Conservation (phyloP, 2,113 vertebrate genomes). For the Corythaixoides concolor region DNA sequence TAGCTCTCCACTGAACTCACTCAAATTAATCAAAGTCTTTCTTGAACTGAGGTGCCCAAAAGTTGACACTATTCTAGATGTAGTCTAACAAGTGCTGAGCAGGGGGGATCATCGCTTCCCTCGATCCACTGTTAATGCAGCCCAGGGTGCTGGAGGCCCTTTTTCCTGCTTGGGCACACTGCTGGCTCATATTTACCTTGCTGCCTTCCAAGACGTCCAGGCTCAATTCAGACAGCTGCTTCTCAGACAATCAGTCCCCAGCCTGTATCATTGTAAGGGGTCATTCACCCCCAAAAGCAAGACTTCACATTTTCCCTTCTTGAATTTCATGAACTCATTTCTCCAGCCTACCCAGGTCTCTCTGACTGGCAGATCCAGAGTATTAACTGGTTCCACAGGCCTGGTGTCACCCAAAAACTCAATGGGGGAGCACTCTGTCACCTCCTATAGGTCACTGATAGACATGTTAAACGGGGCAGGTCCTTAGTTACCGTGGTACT, state of each 20-base stretch:
- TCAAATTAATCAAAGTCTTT: neutral
- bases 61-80: neutral
- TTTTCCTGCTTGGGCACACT: neutral
- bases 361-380: neutral
- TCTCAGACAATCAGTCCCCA: neutral
- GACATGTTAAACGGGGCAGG: neutral
- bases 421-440: neutral
- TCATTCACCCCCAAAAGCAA: neutral
- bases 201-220: neutral
- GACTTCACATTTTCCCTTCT: neutral
- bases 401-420: neutral
- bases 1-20: neutral
- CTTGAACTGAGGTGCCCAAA: neutral
- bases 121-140: neutral
- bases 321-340: neutral
- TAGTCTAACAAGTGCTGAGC: neutral
- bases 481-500: neutral
- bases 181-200: neutral
- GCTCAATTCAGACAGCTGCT: neutral
- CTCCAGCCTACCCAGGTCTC: neutral
- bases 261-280: neutral
- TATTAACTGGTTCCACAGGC: too few species aligned
- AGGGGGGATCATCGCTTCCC: neutral
- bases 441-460: neutral
- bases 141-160: neutral